Base-by-base conservation (phyloP, 2,888 invertebrate species). In the Morpho achilles region DNA sequence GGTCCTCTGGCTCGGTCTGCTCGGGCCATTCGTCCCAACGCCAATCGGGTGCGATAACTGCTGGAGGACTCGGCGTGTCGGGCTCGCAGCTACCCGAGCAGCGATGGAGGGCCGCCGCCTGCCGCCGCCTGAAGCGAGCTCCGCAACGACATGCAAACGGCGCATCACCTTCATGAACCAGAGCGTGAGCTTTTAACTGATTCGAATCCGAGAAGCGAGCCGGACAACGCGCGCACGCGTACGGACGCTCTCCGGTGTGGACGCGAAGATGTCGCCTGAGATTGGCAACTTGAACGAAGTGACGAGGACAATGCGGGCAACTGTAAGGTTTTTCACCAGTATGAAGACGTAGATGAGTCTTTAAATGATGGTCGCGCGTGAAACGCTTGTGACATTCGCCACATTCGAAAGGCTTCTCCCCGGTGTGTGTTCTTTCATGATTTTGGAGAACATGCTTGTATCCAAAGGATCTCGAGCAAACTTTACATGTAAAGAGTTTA, bases 371-470 rank as follows among this genome's bases (percentile, higher is more conserved):
- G 78, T 98, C 98, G 53, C 98, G 93, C 1, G 97, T 98, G 83
- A 98, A 98, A 66, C 97, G 92, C 82, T 98, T 98, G 79, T 97
- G 95, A 77, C 98, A 98, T 81, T 97, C 96, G 41, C 94, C 95
- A 75, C 98, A 98, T 78, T 97, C 96, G 87, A 97, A 98, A 0
- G 98, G 98, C 74, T 98, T 98, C 78, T 98, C 98, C 0, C 98
- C 98, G 0, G 98, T 98, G 80, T 98, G 98, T 0, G 98, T 98
- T 69, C 98, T 93, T 75, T 97, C 97, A 84, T 98, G 98, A 79
- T 98, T 98, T 84, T 98, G 97, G 53, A 98, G 91, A 22, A 98
- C 98, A 84, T 98, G 98, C 76, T 98, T 98, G 91, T 98, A 98
- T 51, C 97, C 97, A 75, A 98, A 98, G 8, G 96, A 96, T 67